Conservation (phyloP, 2,797 vertebrate species). For the Octomys mimax region DNA sequence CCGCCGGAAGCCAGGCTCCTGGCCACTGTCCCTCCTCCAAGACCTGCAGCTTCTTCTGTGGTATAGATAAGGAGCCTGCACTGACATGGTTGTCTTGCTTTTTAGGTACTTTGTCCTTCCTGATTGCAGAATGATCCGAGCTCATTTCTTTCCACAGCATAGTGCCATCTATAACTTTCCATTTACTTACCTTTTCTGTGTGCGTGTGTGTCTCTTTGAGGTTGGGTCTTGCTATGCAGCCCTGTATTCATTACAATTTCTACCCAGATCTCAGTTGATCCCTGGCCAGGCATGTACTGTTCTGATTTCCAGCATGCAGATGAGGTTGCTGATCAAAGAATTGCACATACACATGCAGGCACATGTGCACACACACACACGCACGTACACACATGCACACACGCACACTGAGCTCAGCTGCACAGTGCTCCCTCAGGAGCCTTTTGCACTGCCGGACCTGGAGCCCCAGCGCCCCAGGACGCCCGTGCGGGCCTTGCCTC, state of each 20-base stretch:
- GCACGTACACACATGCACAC: too few relatives aligned
- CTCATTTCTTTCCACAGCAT: neutral
- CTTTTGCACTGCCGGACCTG: neutral
- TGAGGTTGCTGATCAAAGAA: neutral
- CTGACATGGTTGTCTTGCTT: neutral
- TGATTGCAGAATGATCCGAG: neutral
- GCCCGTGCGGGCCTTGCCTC: neutral
- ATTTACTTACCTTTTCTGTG: neutral
- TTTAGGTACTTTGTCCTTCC: neutral
- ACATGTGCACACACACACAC: too few relatives aligned
- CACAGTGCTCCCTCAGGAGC: rapidly evolving
- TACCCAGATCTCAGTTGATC: too few relatives aligned
- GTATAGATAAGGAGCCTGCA: rapidly evolving
- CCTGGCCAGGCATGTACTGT: neutral
- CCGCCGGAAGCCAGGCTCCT: rapidly evolving
- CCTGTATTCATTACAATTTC: rapidly evolving
- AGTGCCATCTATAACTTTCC: neutral
- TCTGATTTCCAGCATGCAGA: neutral
- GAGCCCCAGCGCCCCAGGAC: neutral
- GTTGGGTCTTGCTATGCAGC: too few relatives aligned
- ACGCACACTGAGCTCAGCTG: neutral
- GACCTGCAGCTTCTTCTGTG: rapidly evolving
- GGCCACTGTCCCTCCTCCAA: rapidly evolving
- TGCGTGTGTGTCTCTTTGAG: too few relatives aligned
- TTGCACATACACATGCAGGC: too few relatives aligned